Base-by-base conservation (phyloP, 2,113 vertebrate genomes). In the Proterorhinus semilunaris region DNA sequence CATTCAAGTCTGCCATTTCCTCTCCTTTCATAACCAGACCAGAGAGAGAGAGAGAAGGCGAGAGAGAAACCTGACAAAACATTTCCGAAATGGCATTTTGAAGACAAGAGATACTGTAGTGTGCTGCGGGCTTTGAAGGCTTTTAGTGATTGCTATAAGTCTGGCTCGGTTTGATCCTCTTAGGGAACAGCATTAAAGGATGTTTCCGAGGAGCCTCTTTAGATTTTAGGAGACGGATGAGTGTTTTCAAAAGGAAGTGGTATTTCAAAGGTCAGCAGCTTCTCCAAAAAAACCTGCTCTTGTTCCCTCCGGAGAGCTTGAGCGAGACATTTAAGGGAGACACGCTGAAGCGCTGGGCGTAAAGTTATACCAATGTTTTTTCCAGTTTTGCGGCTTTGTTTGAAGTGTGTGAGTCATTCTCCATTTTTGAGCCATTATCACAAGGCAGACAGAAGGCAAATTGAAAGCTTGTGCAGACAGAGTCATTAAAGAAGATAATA, bases 261-360 rank as follows among this genome's bases (percentile, higher is more conserved):
- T 73, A 77, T 83, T 88, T 74, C 61, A 85, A 86, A 88, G 80
- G 80, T 87, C 80, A 84, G 69, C 55, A 69, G 46, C 49, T 76
- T 80, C 68, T 82, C 45, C 42, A 61, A 61, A 67, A 67, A 76
- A 65, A 78, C 71, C 27, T 5, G 8, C 50, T 81, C 46, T 15
- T 45, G 13, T 54, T 62, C 74, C 75, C 75, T 78, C 51, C 5
- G 64, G 70, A 71, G 69, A 77, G 66, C 69, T 73, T 71, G 59
- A 65, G 46, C 72, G 16, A 78, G 68, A 66, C 66, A 78, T 79
- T 79, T 67, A 11, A 61, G 68, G 57, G 66, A 69, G 75, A 50
- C 69, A 58, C 52, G 21, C 58, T 58, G 45, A 54, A 73, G 74
- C 67, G 72, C 78, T 48, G 45, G 53, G 52, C 55, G 72, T 49